Conservation (phyloP, 2,888 invertebrate species). For the Acronicta aceris region DNA sequence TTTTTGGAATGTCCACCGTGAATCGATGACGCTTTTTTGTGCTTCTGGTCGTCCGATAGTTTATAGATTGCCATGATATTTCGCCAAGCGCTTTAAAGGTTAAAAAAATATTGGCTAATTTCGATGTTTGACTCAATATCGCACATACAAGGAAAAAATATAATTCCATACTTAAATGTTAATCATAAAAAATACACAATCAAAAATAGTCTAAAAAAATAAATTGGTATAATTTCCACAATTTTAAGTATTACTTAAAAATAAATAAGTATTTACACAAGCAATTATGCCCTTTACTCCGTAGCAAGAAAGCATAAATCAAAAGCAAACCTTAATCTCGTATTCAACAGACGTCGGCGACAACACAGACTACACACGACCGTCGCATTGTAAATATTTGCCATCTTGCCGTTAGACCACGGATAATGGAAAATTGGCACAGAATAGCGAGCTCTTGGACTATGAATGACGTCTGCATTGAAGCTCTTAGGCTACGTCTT, state of each 20-base stretch:
- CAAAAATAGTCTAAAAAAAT: not conserved
- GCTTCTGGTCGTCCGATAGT: no score
- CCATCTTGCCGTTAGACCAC: constrained; percentile 67
- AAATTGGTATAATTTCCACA: no score
- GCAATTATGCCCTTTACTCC: constrained; percentile 57
- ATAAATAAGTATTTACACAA: constrained; percentile 20
- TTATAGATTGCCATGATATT: no score
- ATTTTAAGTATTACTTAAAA: not conserved
- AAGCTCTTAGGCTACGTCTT: constrained; percentile 46
- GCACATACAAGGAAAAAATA: no score
- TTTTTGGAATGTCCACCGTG: no score
- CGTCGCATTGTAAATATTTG: constrained; percentile 62
- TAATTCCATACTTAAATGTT: no score
- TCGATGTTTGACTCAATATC: no score
- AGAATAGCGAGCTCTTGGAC: constrained; percentile 71
- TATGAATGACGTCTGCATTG: constrained; percentile 71
- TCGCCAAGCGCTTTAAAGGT: no score
- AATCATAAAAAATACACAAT: no score
- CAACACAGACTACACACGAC: constrained; percentile 70
- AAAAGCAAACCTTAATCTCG: constrained; percentile 57
- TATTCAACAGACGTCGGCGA: constrained; percentile 68
- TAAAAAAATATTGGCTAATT: no score
- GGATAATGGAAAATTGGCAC: constrained; percentile 80
- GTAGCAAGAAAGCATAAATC: constrained; percentile 47
- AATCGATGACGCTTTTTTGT: no score